phyloP scores from a whole-genome alignment of 2,797 vertebrate species.

The Hyperoplus lanceolatus region DNA sequence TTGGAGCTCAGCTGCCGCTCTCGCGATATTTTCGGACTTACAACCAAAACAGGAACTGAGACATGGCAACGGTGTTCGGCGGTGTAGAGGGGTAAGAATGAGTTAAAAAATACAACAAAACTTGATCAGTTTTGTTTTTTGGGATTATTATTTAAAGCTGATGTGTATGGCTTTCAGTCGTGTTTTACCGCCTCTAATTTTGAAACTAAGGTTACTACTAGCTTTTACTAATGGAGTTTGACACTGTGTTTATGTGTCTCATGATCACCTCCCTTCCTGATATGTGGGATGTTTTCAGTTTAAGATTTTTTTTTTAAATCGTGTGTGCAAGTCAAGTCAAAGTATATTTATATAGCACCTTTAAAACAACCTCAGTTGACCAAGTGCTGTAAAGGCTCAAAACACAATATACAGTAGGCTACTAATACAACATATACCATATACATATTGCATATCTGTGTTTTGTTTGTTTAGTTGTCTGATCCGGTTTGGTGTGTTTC shows the following conservation, averaged over 20 bases:
- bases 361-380: no score
- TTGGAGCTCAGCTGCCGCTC: background rate
- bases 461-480: background rate
- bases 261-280: constrained; percentile 20
- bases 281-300: background rate
- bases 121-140: rapidly evolving
- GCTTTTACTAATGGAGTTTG: background rate
- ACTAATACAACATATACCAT: no score
- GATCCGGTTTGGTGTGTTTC: background rate
- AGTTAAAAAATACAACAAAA: background rate
- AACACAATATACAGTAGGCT: no score
- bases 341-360: no score
- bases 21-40: constrained; percentile 58
- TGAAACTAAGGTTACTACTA: background rate
- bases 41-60: constrained; percentile 71
- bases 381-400: no score
- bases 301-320: background rate
- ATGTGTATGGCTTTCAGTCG: rapidly evolving
- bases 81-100: constrained; percentile 86
- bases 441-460: no score
- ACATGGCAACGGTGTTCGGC: constrained; percentile 82
- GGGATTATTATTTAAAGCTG: rapidly evolving
- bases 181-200: background rate
- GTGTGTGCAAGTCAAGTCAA: no score
- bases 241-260: constrained; percentile 16